phyloP scores from a whole-genome alignment of 1,140 invertebrate genomes.

The Drosophila sulfurigaster region DNA sequence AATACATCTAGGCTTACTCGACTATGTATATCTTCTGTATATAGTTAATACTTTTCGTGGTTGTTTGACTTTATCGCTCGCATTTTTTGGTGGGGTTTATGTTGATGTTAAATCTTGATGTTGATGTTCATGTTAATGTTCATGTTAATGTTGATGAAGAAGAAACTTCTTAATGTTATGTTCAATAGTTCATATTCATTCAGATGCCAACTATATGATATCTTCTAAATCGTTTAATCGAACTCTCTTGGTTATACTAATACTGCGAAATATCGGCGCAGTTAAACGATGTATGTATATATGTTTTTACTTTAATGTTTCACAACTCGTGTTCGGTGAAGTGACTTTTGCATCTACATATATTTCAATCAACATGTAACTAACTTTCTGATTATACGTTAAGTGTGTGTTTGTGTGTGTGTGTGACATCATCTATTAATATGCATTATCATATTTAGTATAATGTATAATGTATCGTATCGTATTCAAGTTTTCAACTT shows the following conservation, averaged over 20 bases:
- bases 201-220: constrained; percentile 2
- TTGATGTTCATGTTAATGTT: constrained; percentile 44
- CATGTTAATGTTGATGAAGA: constrained; percentile 31
- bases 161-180: constrained; percentile 7
- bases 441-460: no score
- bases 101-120: constrained; percentile 27
- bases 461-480: no score
- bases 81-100: constrained; percentile 68
- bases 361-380: constrained; percentile 17
- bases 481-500: neutral
- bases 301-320: constrained; percentile 19
- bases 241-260: neutral
- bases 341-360: neutral
- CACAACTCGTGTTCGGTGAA: constrained; percentile 30
- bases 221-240: neutral
- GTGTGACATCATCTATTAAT: constrained; percentile 3
- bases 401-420: no score
- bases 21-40: constrained; percentile 49
- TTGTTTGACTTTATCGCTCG: constrained; percentile 53
- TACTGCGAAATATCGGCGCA: no score
- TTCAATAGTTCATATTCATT: neutral
- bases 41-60: constrained; percentile 52
- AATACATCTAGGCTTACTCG: constrained; percentile 2
- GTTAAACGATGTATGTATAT: neutral
- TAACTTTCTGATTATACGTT: constrained; percentile 17